These are phyloP conservation scores for Callopanchax toddi DNA, from an alignment of 2,113 vertebrate species.

Conservation along the genomic window DNA sequence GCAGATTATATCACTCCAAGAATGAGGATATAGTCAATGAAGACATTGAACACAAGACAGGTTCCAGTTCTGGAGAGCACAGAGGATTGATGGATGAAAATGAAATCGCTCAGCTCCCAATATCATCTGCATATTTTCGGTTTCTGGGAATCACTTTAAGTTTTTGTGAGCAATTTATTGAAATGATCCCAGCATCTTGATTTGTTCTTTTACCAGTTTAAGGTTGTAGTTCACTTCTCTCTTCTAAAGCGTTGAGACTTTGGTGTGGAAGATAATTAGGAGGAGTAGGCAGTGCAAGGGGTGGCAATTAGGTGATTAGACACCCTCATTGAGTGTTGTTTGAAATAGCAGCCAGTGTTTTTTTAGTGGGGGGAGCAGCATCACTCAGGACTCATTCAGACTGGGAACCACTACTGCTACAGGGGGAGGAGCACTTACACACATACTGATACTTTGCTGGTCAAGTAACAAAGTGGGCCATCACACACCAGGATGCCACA, in stretches of 20 bases:
- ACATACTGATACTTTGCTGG: slow-evolving; percentile 75
- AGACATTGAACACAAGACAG: slow-evolving; percentile 27
- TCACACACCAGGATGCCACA: slow-evolving; percentile 75
- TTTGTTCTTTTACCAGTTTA: slow-evolving; percentile 52
- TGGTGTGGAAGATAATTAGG: slow-evolving; percentile 54
- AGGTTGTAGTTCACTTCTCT: slow-evolving; percentile 41
- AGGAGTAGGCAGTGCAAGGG: slow-evolving; percentile 56
- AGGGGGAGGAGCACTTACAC: slow-evolving; percentile 68
- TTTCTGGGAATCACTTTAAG: slow-evolving; percentile 12
- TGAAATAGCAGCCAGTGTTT: slow-evolving; percentile 73
- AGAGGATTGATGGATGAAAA: slow-evolving; percentile 5
- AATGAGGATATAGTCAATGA: slow-evolving; percentile 64
- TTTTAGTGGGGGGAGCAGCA: slow-evolving; percentile 65
- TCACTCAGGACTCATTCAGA: slow-evolving; percentile 56
- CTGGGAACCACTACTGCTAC: slow-evolving; percentile 48
- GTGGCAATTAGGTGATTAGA: slow-evolving; percentile 73
- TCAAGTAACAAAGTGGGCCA: slow-evolving; percentile 79
- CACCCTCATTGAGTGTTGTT: slow-evolving; percentile 73
- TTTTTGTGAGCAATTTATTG: not conserved
- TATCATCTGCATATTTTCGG: not conserved
- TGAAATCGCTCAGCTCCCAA: not conserved
- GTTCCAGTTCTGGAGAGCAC: slow-evolving; percentile 15
- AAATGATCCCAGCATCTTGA: slow-evolving; percentile 31
- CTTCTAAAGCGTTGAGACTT: slow-evolving; percentile 35
- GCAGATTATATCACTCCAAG: slow-evolving; percentile 65